Conservation (phyloP, 2,797 vertebrate genomes). For the Mustela erminea region DNA sequence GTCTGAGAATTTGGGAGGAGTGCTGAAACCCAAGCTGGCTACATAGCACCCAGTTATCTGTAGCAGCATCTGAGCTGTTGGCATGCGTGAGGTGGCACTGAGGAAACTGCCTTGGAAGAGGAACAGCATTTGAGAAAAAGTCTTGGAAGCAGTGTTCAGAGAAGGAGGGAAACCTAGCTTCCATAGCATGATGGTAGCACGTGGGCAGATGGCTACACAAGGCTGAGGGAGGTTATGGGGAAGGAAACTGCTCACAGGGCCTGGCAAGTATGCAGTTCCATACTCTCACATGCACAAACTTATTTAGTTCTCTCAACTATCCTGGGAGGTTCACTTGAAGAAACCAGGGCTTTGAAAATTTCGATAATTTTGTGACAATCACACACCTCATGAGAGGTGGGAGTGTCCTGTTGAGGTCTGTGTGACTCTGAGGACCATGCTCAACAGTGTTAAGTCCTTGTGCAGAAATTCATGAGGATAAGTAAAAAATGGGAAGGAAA, state of each 20-base stretch:
- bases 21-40: accelerated
- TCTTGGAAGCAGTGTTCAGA: background rate
- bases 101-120: background rate
- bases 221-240: too few relatives aligned
- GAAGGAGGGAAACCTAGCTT: background rate
- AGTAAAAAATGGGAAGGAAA: background rate
- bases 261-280: background rate
- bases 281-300: background rate
- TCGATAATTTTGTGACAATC: background rate
- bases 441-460: background rate
- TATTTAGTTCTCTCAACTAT: background rate
- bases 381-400: background rate
- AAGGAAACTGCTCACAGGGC: background rate
- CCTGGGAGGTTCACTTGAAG: background rate
- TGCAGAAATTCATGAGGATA: background rate
- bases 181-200: accelerated
- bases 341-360: background rate
- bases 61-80: background rate
- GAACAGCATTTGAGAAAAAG: background rate
- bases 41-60: accelerated
- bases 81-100: accelerated
- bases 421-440: background rate
- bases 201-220: background rate
- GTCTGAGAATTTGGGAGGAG: background rate
- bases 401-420: background rate